Evolutionary conservation across 2,888 invertebrate genomes (phyloP).

Genomic region (Apoderus coryli): DNA sequence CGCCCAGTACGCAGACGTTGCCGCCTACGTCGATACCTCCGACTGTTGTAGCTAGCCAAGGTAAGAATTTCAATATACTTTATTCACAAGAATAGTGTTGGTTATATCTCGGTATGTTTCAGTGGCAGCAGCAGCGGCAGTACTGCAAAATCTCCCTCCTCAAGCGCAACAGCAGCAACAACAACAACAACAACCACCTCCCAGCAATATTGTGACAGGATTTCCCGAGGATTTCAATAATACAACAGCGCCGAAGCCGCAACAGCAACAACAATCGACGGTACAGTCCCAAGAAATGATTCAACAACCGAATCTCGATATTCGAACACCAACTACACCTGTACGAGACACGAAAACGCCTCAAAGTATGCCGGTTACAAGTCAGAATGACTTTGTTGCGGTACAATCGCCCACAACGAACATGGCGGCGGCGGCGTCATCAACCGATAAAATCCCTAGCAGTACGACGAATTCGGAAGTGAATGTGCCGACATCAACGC

Average conservation of each 20-base stretch:
- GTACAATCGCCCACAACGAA: slow-evolving; percentile 29
- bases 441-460: slow-evolving; percentile 31
- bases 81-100: too few species aligned
- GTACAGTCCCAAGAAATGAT: too few species aligned
- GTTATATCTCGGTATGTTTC: too few species aligned
- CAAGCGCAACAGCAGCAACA: too few species aligned
- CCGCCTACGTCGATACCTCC: slow-evolving; percentile 3
- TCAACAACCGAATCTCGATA: slow-evolving; percentile 20
- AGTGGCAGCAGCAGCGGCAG: too few species aligned
- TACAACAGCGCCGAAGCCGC: slow-evolving; percentile 14
- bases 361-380: slow-evolving; percentile 20
- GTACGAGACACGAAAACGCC: slow-evolving; percentile 19
- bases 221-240: too few species aligned
- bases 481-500: slow-evolving; percentile 22
- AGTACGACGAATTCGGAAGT: slow-evolving; percentile 30
- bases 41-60: too few species aligned
- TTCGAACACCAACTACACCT: slow-evolving; percentile 11
- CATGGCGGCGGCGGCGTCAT: too few species aligned
- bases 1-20: background rate
- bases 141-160: too few species aligned
- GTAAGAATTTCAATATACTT: too few species aligned
- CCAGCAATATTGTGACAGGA: too few species aligned
- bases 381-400: slow-evolving; percentile 23
- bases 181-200: too few species aligned
- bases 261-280: background rate